Conservation (phyloP, 2,888 invertebrate genomes). For the Synanthedon vespiformis region DNA sequence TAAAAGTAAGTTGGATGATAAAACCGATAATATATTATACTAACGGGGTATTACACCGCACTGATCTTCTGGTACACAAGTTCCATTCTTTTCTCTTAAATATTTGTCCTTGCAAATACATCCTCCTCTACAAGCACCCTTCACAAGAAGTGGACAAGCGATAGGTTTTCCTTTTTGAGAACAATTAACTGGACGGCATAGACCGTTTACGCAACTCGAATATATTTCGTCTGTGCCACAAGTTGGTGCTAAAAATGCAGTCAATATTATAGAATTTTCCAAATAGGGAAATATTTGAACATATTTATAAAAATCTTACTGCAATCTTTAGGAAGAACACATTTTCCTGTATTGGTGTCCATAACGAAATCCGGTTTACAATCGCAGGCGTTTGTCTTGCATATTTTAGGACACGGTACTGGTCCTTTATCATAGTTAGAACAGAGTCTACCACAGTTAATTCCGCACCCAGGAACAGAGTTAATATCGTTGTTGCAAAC, state of each 20-base stretch:
- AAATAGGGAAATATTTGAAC: no score
- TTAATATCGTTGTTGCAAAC: conserved; percentile 15
- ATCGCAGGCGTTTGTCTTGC: conserved; percentile 16
- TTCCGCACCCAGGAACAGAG: conserved; percentile 14
- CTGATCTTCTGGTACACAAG: conserved; percentile 19
- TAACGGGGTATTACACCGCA: conserved; percentile 9
- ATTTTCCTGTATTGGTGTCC: conserved; percentile 13
- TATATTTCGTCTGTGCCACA: conserved; percentile 21
- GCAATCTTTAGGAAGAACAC: conserved; percentile 17
- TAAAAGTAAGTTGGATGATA: no score
- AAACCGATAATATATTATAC: no score
- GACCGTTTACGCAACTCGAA: conserved; percentile 21
- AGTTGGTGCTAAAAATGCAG: conserved; percentile 6
- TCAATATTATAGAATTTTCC: no score
- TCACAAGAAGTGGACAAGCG: conserved; percentile 15
- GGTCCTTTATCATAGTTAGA: not conserved
- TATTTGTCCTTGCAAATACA: conserved; percentile 24
- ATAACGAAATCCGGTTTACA: conserved; percentile 16
- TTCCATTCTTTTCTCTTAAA: conserved; percentile 19
- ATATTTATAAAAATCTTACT: conserved; percentile 5
- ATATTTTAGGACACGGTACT: conserved; percentile 8
- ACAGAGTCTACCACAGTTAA: conserved; percentile 14
- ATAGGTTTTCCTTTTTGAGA: conserved; percentile 18
- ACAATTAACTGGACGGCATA: conserved; percentile 23
- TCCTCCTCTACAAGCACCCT: conserved; percentile 20